Conservation (phyloP, 2,113 vertebrate species). For the Podiceps cristatus region DNA sequence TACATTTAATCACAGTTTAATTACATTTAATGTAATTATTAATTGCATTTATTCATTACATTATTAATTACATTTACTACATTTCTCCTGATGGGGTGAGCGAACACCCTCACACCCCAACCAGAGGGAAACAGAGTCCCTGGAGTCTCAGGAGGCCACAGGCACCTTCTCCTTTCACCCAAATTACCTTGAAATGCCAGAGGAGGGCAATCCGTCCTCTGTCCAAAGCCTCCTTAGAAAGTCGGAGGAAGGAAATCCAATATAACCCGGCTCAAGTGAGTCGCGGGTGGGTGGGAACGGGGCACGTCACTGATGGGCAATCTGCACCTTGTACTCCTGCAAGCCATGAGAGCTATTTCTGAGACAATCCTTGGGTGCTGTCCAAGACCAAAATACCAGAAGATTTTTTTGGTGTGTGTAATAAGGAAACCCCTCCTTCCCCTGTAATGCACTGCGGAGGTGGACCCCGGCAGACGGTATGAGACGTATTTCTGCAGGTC, state of each 20-base stretch:
- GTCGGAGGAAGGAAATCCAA: neutral
- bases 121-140: neutral
- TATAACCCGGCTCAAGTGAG: neutral
- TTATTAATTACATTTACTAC: no score
- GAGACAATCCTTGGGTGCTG: neutral
- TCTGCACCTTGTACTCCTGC: neutral
- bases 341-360: neutral
- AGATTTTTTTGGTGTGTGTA: neutral
- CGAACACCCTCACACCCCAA: rapidly evolving
- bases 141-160: neutral
- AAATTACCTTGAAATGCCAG: neutral
- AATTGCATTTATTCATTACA: no score
- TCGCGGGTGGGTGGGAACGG: rapidly evolving
- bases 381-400: neutral
- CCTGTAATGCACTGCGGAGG: rapidly evolving
- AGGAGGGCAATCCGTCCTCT: neutral
- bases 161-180: neutral
- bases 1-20: no score
- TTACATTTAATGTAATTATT: no score
- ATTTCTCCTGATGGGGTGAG: neutral
- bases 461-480: rapidly evolving
- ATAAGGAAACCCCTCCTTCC: constrained; percentile 7
- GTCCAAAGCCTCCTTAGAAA: neutral
- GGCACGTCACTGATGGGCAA: rapidly evolving
- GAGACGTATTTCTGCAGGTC: neutral